Percentiles rank a stretch among this genome's conserved stretches.
phyloP scores from a whole-genome alignment of 2,113 vertebrate genomes.

The Microcebus jonahi region DNA sequence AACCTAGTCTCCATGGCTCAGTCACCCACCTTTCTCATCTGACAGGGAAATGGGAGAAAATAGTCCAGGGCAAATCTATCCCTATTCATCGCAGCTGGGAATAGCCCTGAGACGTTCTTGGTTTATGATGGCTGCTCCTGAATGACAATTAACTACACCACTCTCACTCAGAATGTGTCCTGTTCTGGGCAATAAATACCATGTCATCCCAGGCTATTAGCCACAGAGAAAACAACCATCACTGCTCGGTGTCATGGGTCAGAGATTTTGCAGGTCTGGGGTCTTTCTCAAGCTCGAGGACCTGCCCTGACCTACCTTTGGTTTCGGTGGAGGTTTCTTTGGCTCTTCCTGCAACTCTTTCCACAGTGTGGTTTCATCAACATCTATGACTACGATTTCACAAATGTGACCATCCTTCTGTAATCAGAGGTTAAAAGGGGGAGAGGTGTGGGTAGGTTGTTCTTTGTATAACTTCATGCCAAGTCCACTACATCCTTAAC shows the following conservation, averaged over 20 bases:
- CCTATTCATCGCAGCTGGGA: not conserved
- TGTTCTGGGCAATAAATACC: not conserved
- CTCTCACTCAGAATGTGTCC: not conserved
- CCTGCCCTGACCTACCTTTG: not conserved
- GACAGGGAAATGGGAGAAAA: not conserved
- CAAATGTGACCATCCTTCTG: not conserved
- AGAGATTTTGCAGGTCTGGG: not conserved
- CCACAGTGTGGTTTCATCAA: not conserved
- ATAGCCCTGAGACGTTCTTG: fast-evolving
- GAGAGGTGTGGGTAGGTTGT: not conserved
- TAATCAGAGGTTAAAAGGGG: constrained; percentile 28
- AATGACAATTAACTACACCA: not conserved
- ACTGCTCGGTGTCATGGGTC: not conserved
- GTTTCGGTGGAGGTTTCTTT: not conserved
- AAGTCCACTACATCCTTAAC: not conserved
- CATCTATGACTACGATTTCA: fast-evolving
- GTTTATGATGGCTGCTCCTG: not conserved
- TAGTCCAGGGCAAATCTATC: not conserved
- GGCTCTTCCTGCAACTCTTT: not conserved
- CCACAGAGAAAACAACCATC: not conserved
- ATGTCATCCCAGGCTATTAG: not conserved
- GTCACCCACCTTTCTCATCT: not conserved
- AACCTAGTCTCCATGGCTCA: not conserved
- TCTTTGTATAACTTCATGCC: not conserved
- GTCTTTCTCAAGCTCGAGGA: not conserved